Percentiles rank a stretch among this genome's conserved stretches.
phyloP scores from a whole-genome alignment of 2,888 invertebrate species.

The Agrochola lychnidis region DNA sequence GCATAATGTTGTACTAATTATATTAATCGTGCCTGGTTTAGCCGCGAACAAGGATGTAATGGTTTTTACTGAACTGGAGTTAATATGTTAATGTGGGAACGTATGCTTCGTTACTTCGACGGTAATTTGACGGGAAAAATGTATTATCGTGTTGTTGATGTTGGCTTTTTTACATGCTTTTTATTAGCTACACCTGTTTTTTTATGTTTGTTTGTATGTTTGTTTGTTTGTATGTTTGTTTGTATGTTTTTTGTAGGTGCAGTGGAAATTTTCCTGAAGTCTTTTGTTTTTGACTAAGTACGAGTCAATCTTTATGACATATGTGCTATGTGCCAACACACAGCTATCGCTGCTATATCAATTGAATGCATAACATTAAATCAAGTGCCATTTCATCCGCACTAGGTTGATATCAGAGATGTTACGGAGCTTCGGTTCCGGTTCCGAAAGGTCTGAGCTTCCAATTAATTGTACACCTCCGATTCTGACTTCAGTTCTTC shows the following conservation, averaged over 20 bases:
- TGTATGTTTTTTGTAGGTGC: no score
- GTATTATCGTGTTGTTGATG: slow-evolving; percentile 3
- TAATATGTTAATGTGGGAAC: slow-evolving; percentile 52
- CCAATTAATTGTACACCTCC: no score
- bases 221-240: no score
- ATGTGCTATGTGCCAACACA: neutral
- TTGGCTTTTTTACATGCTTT: no score
- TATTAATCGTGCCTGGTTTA: slow-evolving; percentile 68
- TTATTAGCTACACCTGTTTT: no score
- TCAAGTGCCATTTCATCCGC: neutral
- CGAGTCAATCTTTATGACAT: neutral
- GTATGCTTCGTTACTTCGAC: slow-evolving; percentile 39
- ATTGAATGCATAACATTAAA: neutral
- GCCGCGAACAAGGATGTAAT: slow-evolving; percentile 50
- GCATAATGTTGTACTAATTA: slow-evolving; percentile 70
- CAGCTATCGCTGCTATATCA: neutral
- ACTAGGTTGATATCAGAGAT: neutral
- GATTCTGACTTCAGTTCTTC: no score
- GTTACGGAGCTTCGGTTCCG: no score
- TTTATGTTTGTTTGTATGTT: no score
- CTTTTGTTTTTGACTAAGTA: neutral
- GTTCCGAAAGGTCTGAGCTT: no score
- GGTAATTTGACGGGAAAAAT: slow-evolving; percentile 29
- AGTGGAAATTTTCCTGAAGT: neutral
- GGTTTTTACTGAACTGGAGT: slow-evolving; percentile 43